Base-by-base conservation (phyloP, 2,113 vertebrate genomes). In the Podiceps cristatus region DNA sequence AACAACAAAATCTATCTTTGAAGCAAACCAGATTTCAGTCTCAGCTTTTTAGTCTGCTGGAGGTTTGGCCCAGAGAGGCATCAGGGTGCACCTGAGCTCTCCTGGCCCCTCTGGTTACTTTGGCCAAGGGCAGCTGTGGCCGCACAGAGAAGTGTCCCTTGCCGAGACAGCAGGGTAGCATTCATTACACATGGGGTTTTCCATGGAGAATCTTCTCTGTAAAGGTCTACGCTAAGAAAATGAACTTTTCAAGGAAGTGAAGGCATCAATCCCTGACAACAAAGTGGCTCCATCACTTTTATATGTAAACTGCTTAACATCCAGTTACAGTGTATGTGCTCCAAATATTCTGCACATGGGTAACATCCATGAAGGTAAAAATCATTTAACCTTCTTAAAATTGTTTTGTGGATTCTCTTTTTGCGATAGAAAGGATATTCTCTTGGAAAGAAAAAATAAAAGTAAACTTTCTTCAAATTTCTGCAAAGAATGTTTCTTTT, bases 91-190 rank as follows among this genome's bases (percentile, higher is more conserved):
- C 9, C 20, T 16, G 31, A 72, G 20, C 2, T 22, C 13, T 72
- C 25, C 8, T 29, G 27, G 6, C 6, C 40, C 24, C 14, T 60
- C 33, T 1, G 1, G 55, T 52, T 14, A 45, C 47, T 16, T 45
- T 0, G 0, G 18, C 35, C 29, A 9, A 45, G 29, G 10, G 27
- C 28, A 50, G 31, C 31, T n/a, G 31, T 5, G 24, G 29, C 24
- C 73, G 33, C 0, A 0, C 37, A 72, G 66, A 67, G 24, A 17
- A n/a, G 1, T 10, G 6, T 20, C 35, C 44, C 31, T 68, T 1
- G 0, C 31, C 44, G 37, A 20, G 37, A 19, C 13, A 4, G 15
- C 24, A 86, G 75, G 13, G 56, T 5, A 8, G 14, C 0, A 0
- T n/a, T 72, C 13, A 5, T 71, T 85, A 37, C 7, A 40, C 2